These are phyloP conservation scores for Sipha maydis DNA, from an alignment of 2,888 invertebrate genomes.

Conservation along the genomic window DNA sequence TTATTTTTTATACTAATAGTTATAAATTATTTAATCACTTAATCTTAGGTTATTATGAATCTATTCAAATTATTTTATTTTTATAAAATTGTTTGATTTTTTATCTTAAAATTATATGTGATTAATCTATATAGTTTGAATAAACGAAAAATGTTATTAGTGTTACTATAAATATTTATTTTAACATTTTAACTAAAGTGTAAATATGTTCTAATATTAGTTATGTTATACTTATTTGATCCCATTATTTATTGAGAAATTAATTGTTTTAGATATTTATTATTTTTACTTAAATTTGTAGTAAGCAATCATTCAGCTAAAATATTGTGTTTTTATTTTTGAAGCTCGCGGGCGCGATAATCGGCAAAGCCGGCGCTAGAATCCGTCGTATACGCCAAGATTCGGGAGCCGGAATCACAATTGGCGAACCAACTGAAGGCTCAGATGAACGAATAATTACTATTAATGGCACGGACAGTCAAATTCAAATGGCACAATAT, in stretches of 20 bases:
- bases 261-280: neutral
- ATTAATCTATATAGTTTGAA: too few species aligned
- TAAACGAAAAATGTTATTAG: too few species aligned
- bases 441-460: constrained; percentile 95
- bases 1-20: too few species aligned
- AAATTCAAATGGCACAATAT: constrained; percentile 99
- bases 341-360: constrained; percentile 97
- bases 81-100: too few species aligned
- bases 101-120: too few species aligned
- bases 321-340: constrained; percentile 64
- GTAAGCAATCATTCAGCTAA: neutral
- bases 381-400: constrained; percentile 96
- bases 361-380: constrained; percentile 96
- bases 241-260: neutral
- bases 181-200: too few species aligned
- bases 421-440: constrained; percentile 92
- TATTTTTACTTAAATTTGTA: neutral
- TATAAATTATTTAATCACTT: too few species aligned
- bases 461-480: constrained; percentile 88
- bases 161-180: too few species aligned
- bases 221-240: neutral
- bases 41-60: too few species aligned
- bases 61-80: too few species aligned
- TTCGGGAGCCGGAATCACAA: constrained; percentile 95
- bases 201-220: too few species aligned